A percentile compares a stretch with the other conserved stretches of the same genome.
Conservation (phyloP, 2,888 invertebrate species). For the Vanessa cardui region DNA sequence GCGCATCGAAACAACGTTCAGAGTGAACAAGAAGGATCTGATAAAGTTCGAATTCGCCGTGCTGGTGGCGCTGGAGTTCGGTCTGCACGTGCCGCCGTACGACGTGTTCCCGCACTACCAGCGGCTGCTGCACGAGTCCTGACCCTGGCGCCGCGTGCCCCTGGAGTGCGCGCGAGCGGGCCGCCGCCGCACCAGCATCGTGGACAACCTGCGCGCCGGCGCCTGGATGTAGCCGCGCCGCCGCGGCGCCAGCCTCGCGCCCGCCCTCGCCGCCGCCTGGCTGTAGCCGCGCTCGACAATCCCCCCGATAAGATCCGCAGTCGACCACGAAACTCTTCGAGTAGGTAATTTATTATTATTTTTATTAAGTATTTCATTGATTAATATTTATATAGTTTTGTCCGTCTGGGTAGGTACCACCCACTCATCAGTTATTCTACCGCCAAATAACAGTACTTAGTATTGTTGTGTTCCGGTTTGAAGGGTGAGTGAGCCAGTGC, state of each 20-base stretch:
- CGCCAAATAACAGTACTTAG: too few relatives aligned
- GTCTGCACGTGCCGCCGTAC: constrained; percentile 94
- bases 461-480: too few relatives aligned
- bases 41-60: constrained; percentile 97
- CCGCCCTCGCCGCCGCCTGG: constrained; percentile 61
- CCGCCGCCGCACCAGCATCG: constrained; percentile 65
- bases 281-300: constrained; percentile 55
- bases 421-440: too few relatives aligned
- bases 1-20: constrained; percentile 95
- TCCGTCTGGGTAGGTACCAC: too few relatives aligned
- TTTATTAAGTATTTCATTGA: too few relatives aligned
- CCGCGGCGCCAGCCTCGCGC: constrained; percentile 52
- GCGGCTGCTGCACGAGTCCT: constrained; percentile 95
- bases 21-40: constrained; percentile 94
- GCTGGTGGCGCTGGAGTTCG: constrained; percentile 96
- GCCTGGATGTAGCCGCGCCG: constrained; percentile 56
- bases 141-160: constrained; percentile 79
- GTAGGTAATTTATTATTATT: too few relatives aligned
- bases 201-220: constrained; percentile 59
- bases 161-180: constrained; percentile 32
- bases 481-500: too few relatives aligned
- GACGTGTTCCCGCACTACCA: constrained; percentile 98
- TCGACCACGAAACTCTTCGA: too few relatives aligned
- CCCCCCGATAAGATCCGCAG: background rate
- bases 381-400: too few relatives aligned